Percentiles rank a stretch among this genome's conserved stretches.
phyloP scores from a whole-genome alignment of 2,888 invertebrate genomes.

The Hyposoter dolosus region DNA sequence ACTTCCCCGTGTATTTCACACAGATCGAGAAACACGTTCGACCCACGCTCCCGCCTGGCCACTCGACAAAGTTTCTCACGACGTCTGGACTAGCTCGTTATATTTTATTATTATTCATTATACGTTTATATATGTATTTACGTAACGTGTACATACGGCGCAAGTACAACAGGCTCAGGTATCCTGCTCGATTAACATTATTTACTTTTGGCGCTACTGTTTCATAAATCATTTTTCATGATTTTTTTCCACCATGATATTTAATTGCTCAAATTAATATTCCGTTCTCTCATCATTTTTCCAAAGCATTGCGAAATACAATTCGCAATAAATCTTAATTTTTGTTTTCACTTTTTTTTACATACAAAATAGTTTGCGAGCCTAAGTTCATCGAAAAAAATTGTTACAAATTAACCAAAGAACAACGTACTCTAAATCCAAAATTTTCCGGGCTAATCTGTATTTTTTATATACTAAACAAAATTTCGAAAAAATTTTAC shows the following conservation, averaged over 20 bases:
- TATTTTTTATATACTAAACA: no score
- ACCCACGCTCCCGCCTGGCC: constrained; percentile 51
- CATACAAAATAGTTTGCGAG: no score
- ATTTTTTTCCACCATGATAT: background rate
- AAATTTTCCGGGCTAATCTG: no score
- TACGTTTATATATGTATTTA: constrained; percentile 32
- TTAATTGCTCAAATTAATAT: constrained; percentile 4
- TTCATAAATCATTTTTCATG: constrained; percentile 6
- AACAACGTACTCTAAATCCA: no score
- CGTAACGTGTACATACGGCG: constrained; percentile 3
- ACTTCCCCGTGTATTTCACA: constrained; percentile 5
- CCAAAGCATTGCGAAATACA: background rate
- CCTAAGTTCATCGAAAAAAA: no score
- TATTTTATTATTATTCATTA: constrained; percentile 63
- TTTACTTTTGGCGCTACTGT: constrained; percentile 49
- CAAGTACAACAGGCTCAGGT: constrained; percentile 22
- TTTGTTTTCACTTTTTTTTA: no score
- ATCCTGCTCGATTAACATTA: constrained; percentile 19
- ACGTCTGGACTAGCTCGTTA: constrained; percentile 58
- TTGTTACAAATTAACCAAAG: no score
- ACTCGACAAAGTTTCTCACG: constrained; percentile 61
- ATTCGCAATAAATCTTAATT: background rate
- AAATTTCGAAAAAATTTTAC: no score
- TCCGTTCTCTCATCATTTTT: background rate
- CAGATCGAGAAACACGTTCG: constrained; percentile 56